A percentile compares a stretch with the other conserved stretches of the same genome.
Evolutionary conservation across 2,888 invertebrate genomes (phyloP).

Genomic region (Heteromyza rotundicornis): DNA sequence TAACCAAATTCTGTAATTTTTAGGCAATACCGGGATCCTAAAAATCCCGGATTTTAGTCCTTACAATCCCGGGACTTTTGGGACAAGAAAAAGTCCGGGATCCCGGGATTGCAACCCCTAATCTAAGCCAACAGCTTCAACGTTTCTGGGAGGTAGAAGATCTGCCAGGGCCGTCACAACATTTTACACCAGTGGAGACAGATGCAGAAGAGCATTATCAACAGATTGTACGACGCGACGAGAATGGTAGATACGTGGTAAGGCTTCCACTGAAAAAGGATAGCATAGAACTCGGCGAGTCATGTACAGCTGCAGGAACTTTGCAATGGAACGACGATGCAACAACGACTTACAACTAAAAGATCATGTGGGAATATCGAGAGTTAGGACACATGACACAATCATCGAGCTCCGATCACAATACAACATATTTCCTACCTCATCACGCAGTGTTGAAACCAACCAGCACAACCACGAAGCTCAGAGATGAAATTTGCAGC

Average conservation of each 20-base stretch:
- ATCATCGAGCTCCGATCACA: not conserved
- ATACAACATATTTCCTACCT: not conserved
- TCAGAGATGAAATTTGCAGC: not conserved
- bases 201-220: constrained; percentile 22
- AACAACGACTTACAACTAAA: not conserved
- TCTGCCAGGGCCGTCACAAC: not conserved
- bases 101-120: too few relatives aligned
- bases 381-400: not conserved
- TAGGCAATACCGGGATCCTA: too few relatives aligned
- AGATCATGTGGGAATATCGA: not conserved
- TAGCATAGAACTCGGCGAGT: not conserved
- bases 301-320: not conserved
- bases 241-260: constrained; percentile 7
- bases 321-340: constrained; percentile 4
- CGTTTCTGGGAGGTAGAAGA: constrained; percentile 28
- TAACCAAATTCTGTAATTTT: too few relatives aligned
- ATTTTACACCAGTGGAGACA: constrained; percentile 23
- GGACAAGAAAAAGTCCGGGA: too few relatives aligned
- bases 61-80: too few relatives aligned
- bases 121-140: constrained; percentile 19
- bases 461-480: too few relatives aligned
- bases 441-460: too few relatives aligned
- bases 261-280: not conserved
- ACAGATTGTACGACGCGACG: constrained; percentile 1
- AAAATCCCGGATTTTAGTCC: too few relatives aligned